Percentiles rank a stretch among this genome's conserved stretches.
Conservation (phyloP, 2,797 vertebrate genomes). For the Alfaro cultratus region DNA sequence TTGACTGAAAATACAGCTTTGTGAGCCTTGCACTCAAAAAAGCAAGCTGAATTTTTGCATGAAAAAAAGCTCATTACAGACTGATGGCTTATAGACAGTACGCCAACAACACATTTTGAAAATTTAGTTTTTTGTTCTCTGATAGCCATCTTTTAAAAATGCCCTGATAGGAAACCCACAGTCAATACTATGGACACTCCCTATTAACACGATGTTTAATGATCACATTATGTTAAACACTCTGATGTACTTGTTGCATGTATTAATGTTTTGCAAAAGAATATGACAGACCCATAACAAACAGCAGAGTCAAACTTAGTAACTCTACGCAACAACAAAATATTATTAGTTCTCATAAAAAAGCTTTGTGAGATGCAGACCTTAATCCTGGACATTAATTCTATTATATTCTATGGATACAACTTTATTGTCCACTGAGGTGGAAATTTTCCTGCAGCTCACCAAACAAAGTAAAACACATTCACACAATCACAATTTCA, state of each 20-base stretch:
- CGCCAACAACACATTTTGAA: neutral
- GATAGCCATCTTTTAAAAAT: neutral
- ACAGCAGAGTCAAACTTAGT: neutral
- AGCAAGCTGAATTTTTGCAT: neutral
- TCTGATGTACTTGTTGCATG: neutral
- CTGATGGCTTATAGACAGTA: neutral
- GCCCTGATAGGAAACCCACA: neutral
- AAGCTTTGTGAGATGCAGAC: constrained; percentile 39
- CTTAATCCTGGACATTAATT: constrained; percentile 38
- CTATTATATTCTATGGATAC: constrained; percentile 21
- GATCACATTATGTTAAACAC: neutral
- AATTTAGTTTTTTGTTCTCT: neutral
- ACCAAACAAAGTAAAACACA: no score
- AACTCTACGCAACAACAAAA: neutral
- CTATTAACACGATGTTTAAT: neutral
- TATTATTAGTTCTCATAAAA: constrained; percentile 32
- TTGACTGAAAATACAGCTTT: neutral
- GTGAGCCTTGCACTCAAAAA: neutral
- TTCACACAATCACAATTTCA: no score
- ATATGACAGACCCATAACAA: neutral
- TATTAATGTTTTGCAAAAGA: neutral
- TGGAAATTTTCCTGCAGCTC: no score
- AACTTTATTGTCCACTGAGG: no score
- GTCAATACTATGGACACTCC: neutral
- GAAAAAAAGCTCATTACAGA: neutral